Percentiles rank a stretch among this genome's conserved stretches.
These are phyloP conservation scores for Anorthoa munda DNA, from an alignment of 2,888 invertebrate genomes.

Conservation along the genomic window DNA sequence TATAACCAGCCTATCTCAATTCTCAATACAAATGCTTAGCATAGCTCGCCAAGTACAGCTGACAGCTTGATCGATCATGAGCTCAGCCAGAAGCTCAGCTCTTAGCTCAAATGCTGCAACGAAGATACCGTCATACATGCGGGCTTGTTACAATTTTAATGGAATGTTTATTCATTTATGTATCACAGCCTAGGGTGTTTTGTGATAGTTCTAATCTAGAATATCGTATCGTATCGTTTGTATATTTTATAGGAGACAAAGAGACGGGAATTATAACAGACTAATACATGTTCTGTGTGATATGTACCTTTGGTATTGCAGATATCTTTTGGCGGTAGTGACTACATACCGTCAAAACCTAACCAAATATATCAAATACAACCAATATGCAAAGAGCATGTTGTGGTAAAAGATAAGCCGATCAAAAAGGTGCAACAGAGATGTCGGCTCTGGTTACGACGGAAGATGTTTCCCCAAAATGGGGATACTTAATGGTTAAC, in stretches of 20 bases:
- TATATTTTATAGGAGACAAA: too few species aligned
- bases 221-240: too few species aligned
- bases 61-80: constrained; percentile 53
- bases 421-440: background rate
- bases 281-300: too few species aligned
- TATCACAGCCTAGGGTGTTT: too few species aligned
- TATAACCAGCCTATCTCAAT: constrained; percentile 17
- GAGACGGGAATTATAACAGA: too few species aligned
- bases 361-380: too few species aligned
- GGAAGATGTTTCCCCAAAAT: background rate
- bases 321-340: background rate
- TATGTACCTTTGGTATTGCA: background rate
- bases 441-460: background rate
- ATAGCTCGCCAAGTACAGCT: constrained; percentile 7
- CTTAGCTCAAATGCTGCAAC: constrained; percentile 16
- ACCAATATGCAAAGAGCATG: background rate
- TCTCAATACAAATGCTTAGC: constrained; percentile 10
- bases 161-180: background rate
- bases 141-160: constrained; percentile 12
- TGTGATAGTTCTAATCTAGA: too few species aligned
- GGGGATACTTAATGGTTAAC: background rate
- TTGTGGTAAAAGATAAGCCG: background rate
- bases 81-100: constrained; percentile 39
- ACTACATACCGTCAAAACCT: background rate
- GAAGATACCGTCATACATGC: constrained; percentile 11